Percentiles rank a stretch among this genome's conserved stretches.
Evolutionary conservation across 2,888 invertebrate genomes (phyloP).

Genomic region (Caenorhabditis auriculariae): DNA sequence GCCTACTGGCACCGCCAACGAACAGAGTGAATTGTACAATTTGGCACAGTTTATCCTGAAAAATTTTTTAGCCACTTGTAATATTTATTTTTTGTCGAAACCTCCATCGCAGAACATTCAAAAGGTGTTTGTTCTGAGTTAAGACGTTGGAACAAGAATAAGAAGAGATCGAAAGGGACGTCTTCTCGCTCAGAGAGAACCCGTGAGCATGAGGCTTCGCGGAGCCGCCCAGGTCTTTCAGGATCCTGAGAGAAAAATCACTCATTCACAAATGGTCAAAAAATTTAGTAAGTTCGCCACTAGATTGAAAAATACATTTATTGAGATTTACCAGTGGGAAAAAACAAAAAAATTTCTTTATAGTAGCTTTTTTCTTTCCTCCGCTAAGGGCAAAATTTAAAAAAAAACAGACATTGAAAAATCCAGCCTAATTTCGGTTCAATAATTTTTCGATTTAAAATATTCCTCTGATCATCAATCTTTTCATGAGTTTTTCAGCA

Average conservation of each 20-base stretch:
- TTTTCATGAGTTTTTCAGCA: too few species aligned
- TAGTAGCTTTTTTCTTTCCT: too few species aligned
- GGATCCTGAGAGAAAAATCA: constrained; percentile 14
- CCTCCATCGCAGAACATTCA: constrained; percentile 42
- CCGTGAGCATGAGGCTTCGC: constrained; percentile 36
- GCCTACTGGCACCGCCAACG: constrained; percentile 30
- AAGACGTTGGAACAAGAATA: constrained; percentile 34
- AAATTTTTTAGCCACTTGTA: background rate
- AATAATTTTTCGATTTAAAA: too few species aligned
- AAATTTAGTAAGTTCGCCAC: too few species aligned
- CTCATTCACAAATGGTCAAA: too few species aligned
- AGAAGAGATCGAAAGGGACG: constrained; percentile 29
- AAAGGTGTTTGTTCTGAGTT: constrained; percentile 38
- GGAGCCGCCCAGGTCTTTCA: constrained; percentile 27
- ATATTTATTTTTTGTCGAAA: background rate
- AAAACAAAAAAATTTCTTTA: too few species aligned
- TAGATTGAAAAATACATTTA: too few species aligned
- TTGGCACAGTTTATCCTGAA: constrained; percentile 30
- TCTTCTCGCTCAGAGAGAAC: constrained; percentile 45
- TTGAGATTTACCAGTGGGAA: too few species aligned
- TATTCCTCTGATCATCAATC: too few species aligned
- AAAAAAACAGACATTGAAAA: too few species aligned
- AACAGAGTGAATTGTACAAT: constrained; percentile 20
- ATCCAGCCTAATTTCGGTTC: too few species aligned
- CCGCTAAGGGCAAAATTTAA: too few species aligned